Evolutionary conservation across 2,888 invertebrate genomes (phyloP), one percentile per base, ranked within the genome.

Genomic region (Orchesella flavescens): DNA sequence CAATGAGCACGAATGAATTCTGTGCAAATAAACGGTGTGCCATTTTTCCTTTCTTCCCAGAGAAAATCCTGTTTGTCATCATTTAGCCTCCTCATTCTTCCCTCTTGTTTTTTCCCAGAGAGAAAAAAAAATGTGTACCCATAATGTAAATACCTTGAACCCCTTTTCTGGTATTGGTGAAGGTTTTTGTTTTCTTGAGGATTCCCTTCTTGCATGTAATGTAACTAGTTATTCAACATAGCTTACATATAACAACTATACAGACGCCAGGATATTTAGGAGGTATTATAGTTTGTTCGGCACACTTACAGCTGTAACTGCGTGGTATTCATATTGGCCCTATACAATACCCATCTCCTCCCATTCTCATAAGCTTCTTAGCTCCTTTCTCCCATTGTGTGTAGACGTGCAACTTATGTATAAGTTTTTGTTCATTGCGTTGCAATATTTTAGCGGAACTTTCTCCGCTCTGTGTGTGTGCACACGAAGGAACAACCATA

Each of bases 31-130:
- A 68, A 49, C 49, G 68, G 68, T 49, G 68, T 68, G 68, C 63
- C 66, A 66, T 49, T 49, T 49, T 68, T 23, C 49, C 49, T 49
- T 65, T 44, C 43, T 49, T 49, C 49, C 49, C 5, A n/a, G 68
- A 68, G 68, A 68, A 66, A 68, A 68, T 68, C 68, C 68, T 68
- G 68, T 68, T 68, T 68, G 68, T 68, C 68, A 68, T 68, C 68
- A 68, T 68, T 34, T 68, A 68, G 49, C 68, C 49, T 49, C 23
- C 68, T 68, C 68, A 68, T 68, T 68, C 68, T 68, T 68, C 68
- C 46, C 23, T 68, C 68, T 68, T 68, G 68, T 68, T 68, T 68
- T 49, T 49, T 49, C 68, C 44, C 44, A 44, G 12, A 17, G 21
- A 66, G 46, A 66, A 21, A 17, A 44, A 9, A 43, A 23, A 13